Evolutionary conservation across 2,113 vertebrate genomes (phyloP).

Genomic region (Neolamprologus toae): DNA sequence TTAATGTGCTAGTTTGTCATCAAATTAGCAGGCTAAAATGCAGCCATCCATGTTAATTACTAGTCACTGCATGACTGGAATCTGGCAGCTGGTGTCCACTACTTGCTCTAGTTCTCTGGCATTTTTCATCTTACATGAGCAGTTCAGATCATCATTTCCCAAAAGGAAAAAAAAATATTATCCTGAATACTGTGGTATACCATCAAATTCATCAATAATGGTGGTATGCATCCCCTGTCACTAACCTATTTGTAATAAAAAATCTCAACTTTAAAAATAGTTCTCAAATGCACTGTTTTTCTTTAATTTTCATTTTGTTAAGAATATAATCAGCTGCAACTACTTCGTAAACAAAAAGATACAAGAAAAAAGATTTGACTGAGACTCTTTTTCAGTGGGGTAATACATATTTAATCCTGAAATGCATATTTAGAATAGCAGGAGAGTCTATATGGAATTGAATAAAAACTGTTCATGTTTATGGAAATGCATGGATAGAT

Average conservation of each 20-base stretch:
- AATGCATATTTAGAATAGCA: not conserved
- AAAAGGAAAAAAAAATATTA: not conserved
- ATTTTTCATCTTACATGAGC: not conserved
- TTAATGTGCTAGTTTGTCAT: slow-evolving; percentile 2
- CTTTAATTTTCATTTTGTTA: not conserved
- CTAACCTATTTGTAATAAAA: not conserved
- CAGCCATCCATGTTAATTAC: not conserved
- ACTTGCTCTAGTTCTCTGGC: not conserved
- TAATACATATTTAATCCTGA: not conserved
- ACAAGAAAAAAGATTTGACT: not conserved
- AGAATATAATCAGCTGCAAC: not conserved
- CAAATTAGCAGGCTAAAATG: slow-evolving; percentile 5
- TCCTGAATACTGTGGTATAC: not conserved
- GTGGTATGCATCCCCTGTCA: not conserved
- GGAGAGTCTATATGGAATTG: not conserved
- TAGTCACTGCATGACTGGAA: not conserved
- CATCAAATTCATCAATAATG: not conserved
- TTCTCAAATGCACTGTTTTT: not conserved
- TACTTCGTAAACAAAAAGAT: not conserved
- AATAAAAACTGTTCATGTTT: not conserved
- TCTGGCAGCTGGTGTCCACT: not conserved
- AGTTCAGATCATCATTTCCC: not conserved
- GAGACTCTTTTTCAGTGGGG: not conserved
- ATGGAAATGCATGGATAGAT: not conserved
- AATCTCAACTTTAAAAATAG: not conserved